These are phyloP conservation scores for Siderastrea siderea DNA, from an alignment of 92 coral and sea anemone genomes.

Conservation along the genomic window DNA sequence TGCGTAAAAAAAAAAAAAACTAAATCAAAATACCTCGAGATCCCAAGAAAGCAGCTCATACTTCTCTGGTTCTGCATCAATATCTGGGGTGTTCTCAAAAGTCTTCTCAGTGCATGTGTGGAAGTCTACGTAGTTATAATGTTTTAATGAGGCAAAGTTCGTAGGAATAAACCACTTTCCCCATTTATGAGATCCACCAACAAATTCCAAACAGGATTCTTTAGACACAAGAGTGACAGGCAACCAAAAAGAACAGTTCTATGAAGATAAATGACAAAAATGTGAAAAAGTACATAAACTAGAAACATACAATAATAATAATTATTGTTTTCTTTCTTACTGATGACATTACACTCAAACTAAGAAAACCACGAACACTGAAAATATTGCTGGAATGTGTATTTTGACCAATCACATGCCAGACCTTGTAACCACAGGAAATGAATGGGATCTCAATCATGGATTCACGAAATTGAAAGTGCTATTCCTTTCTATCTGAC, in stretches of 20 bases:
- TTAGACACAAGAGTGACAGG: conserved; percentile 83
- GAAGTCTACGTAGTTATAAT: conserved; percentile 30
- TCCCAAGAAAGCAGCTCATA: conserved; percentile 88
- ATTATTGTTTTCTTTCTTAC: no score
- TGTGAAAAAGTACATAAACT: no score
- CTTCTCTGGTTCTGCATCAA: conserved; percentile 61
- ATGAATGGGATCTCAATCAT: no score
- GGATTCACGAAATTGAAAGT: no score
- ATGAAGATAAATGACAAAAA: background rate
- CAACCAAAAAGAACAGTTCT: conserved; percentile 96
- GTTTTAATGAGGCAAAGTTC: conserved; percentile 78
- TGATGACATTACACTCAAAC: no score
- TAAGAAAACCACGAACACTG: no score
- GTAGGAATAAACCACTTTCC: conserved; percentile 90
- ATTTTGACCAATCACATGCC: no score
- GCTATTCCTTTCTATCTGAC: no score
- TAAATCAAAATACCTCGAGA: conserved; percentile 67
- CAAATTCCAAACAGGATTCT: conserved; percentile 71
- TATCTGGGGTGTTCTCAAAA: conserved; percentile 75
- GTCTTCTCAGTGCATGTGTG: conserved; percentile 4
- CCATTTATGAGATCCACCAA: conserved; percentile 92
- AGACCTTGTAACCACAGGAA: no score
- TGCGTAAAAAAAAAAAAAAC: no score
- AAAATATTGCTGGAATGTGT: no score
- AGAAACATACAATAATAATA: no score